Conservation (phyloP, 2,113 vertebrate species). For the Ameiurus melas region DNA sequence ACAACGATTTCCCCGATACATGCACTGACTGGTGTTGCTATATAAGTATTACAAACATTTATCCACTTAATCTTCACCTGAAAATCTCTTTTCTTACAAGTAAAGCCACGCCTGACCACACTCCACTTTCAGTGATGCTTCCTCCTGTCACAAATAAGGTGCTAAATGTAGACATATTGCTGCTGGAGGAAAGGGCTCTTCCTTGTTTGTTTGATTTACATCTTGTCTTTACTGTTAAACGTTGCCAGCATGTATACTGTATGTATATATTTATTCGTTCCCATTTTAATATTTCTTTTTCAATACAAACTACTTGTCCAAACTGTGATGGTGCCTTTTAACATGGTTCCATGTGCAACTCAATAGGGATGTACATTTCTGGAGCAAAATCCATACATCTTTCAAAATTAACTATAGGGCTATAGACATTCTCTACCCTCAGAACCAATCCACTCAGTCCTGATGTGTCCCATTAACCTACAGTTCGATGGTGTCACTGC, state of each 20-base stretch:
- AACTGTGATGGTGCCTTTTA: background rate
- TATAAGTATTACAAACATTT: slow-evolving; percentile 24
- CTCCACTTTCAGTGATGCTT: background rate
- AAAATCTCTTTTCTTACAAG: background rate
- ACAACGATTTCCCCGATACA: background rate
- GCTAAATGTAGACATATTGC: slow-evolving; percentile 41
- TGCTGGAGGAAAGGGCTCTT: slow-evolving; percentile 14
- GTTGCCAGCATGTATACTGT: background rate
- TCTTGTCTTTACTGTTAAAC: background rate
- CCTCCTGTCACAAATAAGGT: slow-evolving; percentile 12
- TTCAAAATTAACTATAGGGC: background rate
- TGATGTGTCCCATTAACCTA: slow-evolving; percentile 50
- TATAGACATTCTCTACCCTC: background rate
- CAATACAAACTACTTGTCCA: too few relatives aligned
- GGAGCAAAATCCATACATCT: background rate
- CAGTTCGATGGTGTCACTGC: slow-evolving; percentile 79
- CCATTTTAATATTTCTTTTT: background rate
- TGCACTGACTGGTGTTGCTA: slow-evolving; percentile 21
- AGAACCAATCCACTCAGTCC: background rate
- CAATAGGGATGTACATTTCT: background rate
- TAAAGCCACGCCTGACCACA: slow-evolving; percentile 10
- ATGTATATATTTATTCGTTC: background rate
- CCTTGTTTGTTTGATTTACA: background rate
- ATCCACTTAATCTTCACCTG: slow-evolving; percentile 1
- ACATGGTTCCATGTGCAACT: background rate